Conservation (phyloP, 2,888 invertebrate species). For the Hermaeophaga mercurialis region DNA sequence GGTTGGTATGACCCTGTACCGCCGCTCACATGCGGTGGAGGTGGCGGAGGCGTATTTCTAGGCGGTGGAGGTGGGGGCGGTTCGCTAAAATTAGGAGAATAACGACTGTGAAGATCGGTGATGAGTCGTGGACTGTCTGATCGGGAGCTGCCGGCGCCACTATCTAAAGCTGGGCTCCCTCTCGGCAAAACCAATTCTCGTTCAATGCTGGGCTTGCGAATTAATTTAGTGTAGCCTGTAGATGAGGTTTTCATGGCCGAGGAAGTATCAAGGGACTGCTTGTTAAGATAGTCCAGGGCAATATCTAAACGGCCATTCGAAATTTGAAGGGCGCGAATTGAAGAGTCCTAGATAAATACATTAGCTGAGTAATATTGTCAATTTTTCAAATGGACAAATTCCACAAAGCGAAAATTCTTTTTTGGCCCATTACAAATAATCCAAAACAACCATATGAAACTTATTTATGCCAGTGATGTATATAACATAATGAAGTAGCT, state of each 20-base stretch:
- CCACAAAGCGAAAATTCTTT: too few species aligned
- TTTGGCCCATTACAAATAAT: too few species aligned
- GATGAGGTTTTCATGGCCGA: slow-evolving; percentile 26
- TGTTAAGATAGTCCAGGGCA: slow-evolving; percentile 70
- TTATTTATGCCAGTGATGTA: too few species aligned
- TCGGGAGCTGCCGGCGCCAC: slow-evolving; percentile 85
- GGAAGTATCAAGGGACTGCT: slow-evolving; percentile 51
- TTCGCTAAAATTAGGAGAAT: slow-evolving; percentile 70
- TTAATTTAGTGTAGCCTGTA: slow-evolving; percentile 70
- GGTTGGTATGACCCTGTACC: slow-evolving; percentile 59
- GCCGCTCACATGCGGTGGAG: slow-evolving; percentile 57
- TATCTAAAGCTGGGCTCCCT: slow-evolving; percentile 86
- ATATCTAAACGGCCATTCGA: slow-evolving; percentile 73
- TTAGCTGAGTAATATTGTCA: too few species aligned
- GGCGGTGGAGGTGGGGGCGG: slow-evolving; percentile 63
- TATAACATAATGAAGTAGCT: too few species aligned
- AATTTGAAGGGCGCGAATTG: slow-evolving; percentile 71
- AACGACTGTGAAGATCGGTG: slow-evolving; percentile 67
- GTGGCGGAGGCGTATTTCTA: slow-evolving; percentile 69
- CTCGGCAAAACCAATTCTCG: slow-evolving; percentile 73
- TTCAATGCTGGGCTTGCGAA: slow-evolving; percentile 87
- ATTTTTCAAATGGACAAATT: too few species aligned
- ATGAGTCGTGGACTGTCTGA: slow-evolving; percentile 83
- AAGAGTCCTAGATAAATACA: slow-evolving; percentile 66
- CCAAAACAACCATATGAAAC: too few species aligned